Conservation (phyloP, 53 echinoderm and acorn worm species). For the Crossaster papposus region DNA sequence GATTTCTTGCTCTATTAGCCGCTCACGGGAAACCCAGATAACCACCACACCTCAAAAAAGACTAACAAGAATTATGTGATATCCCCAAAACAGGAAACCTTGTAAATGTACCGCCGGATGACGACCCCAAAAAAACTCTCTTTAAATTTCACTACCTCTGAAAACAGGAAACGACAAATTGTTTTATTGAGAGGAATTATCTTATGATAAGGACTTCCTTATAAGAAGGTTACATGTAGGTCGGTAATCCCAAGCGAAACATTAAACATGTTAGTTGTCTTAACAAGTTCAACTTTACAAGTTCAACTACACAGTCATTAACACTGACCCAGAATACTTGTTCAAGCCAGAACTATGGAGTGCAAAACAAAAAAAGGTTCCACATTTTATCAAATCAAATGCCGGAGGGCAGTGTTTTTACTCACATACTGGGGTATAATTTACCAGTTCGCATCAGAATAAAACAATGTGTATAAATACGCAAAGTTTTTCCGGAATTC, state of each 20-base stretch:
- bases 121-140: not conserved
- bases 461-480: too few species aligned
- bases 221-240: not conserved
- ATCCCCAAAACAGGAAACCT: slow-evolving; percentile 11
- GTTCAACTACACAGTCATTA: not conserved
- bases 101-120: not conserved
- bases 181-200: not conserved
- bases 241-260: not conserved
- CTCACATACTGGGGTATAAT: too few species aligned
- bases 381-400: too few species aligned
- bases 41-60: not conserved
- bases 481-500: too few species aligned
- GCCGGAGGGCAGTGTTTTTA: too few species aligned
- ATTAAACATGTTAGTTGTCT: not conserved
- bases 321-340: not conserved
- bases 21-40: not conserved
- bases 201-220: not conserved
- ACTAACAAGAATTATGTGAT: not conserved
- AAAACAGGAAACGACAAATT: slow-evolving; percentile 7
- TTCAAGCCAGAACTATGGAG: not conserved
- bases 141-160: not conserved
- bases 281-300: not conserved
- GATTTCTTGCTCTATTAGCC: not conserved
- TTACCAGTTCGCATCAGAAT: too few species aligned
- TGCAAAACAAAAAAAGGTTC: too few species aligned